phyloP scores from a whole-genome alignment of 2,888 invertebrate species.

The Watsonalla binaria region DNA sequence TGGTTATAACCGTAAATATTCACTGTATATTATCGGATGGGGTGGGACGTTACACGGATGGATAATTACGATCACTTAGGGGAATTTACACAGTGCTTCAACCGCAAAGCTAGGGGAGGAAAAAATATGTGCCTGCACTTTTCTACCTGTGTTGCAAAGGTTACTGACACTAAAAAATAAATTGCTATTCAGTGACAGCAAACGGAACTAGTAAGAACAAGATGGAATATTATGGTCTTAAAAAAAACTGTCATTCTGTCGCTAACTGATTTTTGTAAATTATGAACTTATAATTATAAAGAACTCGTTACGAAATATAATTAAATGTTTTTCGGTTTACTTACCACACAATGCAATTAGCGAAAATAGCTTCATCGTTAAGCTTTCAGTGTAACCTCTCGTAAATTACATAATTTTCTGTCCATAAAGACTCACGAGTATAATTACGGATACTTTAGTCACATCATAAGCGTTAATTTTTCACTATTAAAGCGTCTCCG shows the following conservation, averaged over 20 bases:
- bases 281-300: background rate
- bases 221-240: too few species aligned
- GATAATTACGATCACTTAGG: slow-evolving; percentile 42
- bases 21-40: slow-evolving; percentile 44
- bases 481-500: slow-evolving; percentile 10
- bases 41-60: slow-evolving; percentile 28
- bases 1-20: slow-evolving; percentile 47
- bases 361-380: slow-evolving; percentile 61
- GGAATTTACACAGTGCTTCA: background rate
- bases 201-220: background rate
- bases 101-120: background rate
- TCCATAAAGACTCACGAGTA: slow-evolving; percentile 8
- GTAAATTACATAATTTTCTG: slow-evolving; percentile 27
- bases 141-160: background rate
- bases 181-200: background rate
- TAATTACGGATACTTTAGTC: slow-evolving; percentile 28
- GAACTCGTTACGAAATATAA: too few species aligned
- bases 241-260: too few species aligned
- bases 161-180: background rate
- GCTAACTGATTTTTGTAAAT: background rate
- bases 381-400: slow-evolving; percentile 32
- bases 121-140: background rate
- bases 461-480: slow-evolving; percentile 34
- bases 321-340: slow-evolving; percentile 20
- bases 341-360: slow-evolving; percentile 65